phyloP scores from a whole-genome alignment of 2,888 invertebrate genomes.

The Choristoneura rosaceana region DNA sequence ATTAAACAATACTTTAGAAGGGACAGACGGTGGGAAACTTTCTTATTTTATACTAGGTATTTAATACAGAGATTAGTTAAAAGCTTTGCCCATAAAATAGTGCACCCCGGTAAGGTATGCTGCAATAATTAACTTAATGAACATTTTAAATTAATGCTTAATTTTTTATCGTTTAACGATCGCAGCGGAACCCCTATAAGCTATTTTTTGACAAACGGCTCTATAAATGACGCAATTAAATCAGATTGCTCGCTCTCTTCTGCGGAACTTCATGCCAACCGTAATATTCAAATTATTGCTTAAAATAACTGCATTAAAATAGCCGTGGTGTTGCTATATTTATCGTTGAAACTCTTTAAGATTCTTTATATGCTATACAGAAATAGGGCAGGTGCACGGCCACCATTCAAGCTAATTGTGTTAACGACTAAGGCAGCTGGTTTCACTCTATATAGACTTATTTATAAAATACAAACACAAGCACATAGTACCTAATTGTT shows the following conservation, averaged over 20 bases:
- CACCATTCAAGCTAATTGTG: slow-evolving; percentile 55
- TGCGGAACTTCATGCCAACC: slow-evolving; percentile 1
- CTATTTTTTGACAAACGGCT: slow-evolving; percentile 32
- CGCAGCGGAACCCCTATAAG: slow-evolving; percentile 15
- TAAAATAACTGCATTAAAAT: slow-evolving; percentile 12
- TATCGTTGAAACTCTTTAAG: slow-evolving; percentile 45
- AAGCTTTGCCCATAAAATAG: background rate
- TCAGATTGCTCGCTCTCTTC: slow-evolving; percentile 17
- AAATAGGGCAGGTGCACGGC: slow-evolving; percentile 57
- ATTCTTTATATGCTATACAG: slow-evolving; percentile 50
- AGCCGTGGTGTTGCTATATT: slow-evolving; percentile 16
- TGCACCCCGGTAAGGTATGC: background rate
- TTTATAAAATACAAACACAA: slow-evolving; percentile 38
- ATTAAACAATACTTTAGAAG: too few species aligned
- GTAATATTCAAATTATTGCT: slow-evolving; percentile 16
- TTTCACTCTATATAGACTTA: slow-evolving; percentile 53
- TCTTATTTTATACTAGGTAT: too few species aligned
- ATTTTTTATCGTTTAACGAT: slow-evolving; percentile 14
- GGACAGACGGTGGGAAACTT: too few species aligned
- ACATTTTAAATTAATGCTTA: background rate
- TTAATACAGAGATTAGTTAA: background rate
- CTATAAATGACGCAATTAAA: slow-evolving; percentile 36
- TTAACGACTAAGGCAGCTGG: slow-evolving; percentile 59
- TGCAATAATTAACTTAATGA: background rate
- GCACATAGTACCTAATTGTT: background rate